These are phyloP conservation scores for Pseudococcus jackbeardsleyi DNA, from an alignment of 2,888 invertebrate species.

Conservation along the genomic window DNA sequence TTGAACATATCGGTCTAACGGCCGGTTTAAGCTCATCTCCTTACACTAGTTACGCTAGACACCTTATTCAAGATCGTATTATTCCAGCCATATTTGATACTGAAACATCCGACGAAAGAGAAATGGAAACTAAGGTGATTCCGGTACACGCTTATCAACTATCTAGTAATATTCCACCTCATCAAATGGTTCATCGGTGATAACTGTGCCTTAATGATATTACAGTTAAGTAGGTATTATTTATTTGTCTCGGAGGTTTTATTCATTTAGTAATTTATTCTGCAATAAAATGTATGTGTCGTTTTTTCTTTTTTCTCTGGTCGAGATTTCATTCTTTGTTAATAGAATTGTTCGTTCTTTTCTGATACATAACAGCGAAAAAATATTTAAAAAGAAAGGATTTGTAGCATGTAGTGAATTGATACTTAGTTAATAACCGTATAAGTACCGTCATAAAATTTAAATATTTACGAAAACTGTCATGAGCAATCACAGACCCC, in stretches of 20 bases:
- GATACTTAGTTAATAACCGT: too few species aligned
- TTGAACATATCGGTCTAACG: conserved; percentile 59
- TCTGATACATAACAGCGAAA: too few species aligned
- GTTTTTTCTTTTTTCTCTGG: not conserved
- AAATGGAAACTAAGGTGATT: conserved; percentile 51
- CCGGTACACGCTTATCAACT: conserved; percentile 48
- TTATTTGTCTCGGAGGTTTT: not conserved
- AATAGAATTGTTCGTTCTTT: too few species aligned
- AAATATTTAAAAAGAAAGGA: too few species aligned
- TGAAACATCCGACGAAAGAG: conserved; percentile 36
- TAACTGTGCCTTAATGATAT: not conserved
- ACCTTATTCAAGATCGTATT: conserved; percentile 60
- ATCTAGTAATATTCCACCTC: conserved; percentile 12
- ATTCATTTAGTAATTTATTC: too few species aligned
- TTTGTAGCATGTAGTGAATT: too few species aligned
- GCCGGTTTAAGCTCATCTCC: conserved; percentile 66
- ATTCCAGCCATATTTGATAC: conserved; percentile 60
- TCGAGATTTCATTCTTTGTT: too few species aligned
- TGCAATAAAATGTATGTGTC: not conserved
- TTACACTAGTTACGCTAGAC: conserved; percentile 66
- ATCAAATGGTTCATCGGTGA: conserved; percentile 45
- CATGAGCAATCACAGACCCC: too few species aligned
- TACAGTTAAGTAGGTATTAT: not conserved
- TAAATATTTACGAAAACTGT: too few species aligned
- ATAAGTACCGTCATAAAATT: too few species aligned